Conservation (phyloP, 2,888 invertebrate species). For the Ariolimax columbianus region DNA sequence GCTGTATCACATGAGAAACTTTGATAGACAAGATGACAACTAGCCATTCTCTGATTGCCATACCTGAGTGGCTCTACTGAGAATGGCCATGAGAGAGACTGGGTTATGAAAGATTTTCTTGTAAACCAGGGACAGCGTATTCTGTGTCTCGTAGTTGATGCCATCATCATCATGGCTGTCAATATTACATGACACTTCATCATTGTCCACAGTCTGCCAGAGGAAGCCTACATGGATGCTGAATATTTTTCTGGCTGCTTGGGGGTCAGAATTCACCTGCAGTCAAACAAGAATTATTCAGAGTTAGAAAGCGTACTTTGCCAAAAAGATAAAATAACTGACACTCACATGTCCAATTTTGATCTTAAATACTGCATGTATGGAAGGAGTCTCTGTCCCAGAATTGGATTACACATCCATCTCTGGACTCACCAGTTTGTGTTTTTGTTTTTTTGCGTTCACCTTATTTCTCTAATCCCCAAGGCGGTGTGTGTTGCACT, state of each 20-base stretch:
- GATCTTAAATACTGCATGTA: no score
- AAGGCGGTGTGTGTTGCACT: no score
- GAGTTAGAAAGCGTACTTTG: no score
- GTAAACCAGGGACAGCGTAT: conserved; percentile 74
- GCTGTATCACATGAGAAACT: no score
- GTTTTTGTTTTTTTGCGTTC: no score
- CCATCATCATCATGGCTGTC: conserved; percentile 58
- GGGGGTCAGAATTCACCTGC: conserved; percentile 68
- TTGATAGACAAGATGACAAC: no score
- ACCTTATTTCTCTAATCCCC: no score
- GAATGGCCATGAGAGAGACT: conserved; percentile 70
- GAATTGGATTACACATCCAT: no score
- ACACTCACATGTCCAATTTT: no score
- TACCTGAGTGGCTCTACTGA: conserved; percentile 63
- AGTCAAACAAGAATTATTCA: not conserved
- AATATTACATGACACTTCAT: conserved; percentile 64
- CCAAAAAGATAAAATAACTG: no score
- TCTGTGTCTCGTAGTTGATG: conserved; percentile 69
- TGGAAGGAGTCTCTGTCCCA: no score
- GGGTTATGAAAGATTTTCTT: conserved; percentile 72
- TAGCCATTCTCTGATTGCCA: not conserved
- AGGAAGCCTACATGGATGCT: conserved; percentile 71
- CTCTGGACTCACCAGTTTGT: no score
- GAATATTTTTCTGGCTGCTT: conserved; percentile 70
- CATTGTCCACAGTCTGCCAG: conserved; percentile 76